These are phyloP conservation scores for Excalfactoria chinensis DNA, from an alignment of 2,113 vertebrate genomes.

Conservation along the genomic window DNA sequence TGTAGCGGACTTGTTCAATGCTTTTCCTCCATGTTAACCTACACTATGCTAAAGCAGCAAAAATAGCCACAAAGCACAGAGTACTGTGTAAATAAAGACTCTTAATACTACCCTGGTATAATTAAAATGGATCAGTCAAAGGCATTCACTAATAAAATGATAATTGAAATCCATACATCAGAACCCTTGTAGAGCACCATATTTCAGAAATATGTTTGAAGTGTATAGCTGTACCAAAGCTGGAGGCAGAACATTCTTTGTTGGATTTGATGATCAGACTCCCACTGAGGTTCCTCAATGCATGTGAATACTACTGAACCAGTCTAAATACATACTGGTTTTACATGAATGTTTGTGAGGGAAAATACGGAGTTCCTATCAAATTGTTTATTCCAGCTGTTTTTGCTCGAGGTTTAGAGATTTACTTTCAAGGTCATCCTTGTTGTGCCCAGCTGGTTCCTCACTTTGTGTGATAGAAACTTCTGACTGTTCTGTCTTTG, in stretches of 20 bases:
- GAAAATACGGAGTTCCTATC: neutral
- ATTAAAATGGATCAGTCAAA: neutral
- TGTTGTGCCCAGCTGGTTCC: neutral
- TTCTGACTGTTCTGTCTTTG: neutral
- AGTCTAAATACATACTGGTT: constrained; percentile 49
- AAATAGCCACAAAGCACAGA: constrained; percentile 28
- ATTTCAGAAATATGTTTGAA: constrained; percentile 50
- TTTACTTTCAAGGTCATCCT: constrained; percentile 19
- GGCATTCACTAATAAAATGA: constrained; percentile 12
- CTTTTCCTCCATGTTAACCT: neutral
- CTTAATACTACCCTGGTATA: constrained; percentile 5
- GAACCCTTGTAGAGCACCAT: constrained; percentile 76
- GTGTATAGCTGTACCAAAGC: neutral
- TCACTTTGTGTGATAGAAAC: neutral
- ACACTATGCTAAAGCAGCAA: neutral
- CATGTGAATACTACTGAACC: constrained; percentile 13
- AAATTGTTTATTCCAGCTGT: constrained; percentile 63
- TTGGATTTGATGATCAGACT: constrained; percentile 35
- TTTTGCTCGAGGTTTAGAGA: constrained; percentile 30
- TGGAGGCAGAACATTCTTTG: constrained; percentile 23
- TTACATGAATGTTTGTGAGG: neutral
- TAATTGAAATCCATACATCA: neutral
- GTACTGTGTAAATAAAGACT: constrained; percentile 21
- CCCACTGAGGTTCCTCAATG: constrained; percentile 1
- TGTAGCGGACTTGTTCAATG: constrained; percentile 2